Conservation (phyloP, 2,797 vertebrate genomes). For the Cyprinodon diabolis region DNA sequence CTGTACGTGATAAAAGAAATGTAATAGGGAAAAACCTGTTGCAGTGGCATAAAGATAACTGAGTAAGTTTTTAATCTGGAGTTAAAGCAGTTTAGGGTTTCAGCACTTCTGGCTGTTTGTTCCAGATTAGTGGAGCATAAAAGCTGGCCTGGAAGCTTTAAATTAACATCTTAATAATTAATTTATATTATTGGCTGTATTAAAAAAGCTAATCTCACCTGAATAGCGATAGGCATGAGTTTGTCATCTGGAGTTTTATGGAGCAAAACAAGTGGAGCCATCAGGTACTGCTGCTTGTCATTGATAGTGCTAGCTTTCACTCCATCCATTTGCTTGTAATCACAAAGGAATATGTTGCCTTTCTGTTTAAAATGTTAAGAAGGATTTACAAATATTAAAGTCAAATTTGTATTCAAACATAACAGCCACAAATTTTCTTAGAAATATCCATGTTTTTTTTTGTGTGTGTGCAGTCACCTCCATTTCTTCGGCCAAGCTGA, state of each 20-base stretch:
- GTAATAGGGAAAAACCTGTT: too few relatives aligned
- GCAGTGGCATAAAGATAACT: too few relatives aligned
- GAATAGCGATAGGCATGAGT: constrained; percentile 80
- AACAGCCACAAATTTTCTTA: not conserved
- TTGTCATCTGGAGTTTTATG: constrained; percentile 59
- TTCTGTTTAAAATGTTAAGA: constrained; percentile 62
- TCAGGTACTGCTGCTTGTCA: constrained; percentile 69
- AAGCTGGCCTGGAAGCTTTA: not conserved
- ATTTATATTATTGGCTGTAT: not conserved
- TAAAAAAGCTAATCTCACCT: constrained; percentile 62
- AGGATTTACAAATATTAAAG: not conserved
- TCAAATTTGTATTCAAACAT: not conserved
- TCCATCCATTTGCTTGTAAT: constrained; percentile 70
- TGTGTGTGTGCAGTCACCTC: constrained; percentile 40
- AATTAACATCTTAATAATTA: not conserved
- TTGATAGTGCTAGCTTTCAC: constrained; percentile 62
- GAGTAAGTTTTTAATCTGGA: too few relatives aligned
- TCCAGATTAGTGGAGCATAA: too few relatives aligned
- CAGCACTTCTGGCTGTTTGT: too few relatives aligned
- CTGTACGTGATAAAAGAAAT: too few relatives aligned
- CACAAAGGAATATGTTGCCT: constrained; percentile 76
- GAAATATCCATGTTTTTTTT: not conserved
- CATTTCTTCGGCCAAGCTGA: constrained; percentile 49
- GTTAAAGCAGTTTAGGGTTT: too few relatives aligned
- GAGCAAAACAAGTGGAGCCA: constrained; percentile 75